These are phyloP conservation scores for Hydractinia symbiolongicarpus DNA, from an alignment of 30 jellyfish, hydroid and myxozoan genomes.

Conservation along the genomic window DNA sequence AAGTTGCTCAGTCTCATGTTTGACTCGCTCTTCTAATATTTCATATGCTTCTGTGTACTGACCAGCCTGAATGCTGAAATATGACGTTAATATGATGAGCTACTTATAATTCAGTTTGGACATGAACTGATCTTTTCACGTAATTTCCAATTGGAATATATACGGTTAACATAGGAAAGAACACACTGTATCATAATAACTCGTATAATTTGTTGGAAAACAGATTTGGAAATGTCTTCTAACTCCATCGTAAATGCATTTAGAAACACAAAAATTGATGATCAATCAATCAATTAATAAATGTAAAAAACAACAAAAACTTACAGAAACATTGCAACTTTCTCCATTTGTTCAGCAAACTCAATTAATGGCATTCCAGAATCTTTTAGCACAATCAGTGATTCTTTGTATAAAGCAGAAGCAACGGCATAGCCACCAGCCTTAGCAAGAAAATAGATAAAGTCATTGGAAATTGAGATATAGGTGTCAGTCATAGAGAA, in stretches of 20 bases:
- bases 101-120: background rate
- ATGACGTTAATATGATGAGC: background rate
- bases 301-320: conserved; percentile 5
- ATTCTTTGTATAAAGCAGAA: conserved; percentile 78
- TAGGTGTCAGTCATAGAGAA: background rate
- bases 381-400: conserved; percentile 42
- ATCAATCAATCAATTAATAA: background rate
- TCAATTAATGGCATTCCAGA: conserved; percentile 50
- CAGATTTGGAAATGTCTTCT: no score
- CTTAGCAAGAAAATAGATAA: background rate
- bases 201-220: no score
- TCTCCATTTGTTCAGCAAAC: conserved; percentile 80
- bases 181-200: no score
- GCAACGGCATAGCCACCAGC: conserved; percentile 98
- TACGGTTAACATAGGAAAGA: no score
- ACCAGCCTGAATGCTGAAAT: conserved; percentile 80
- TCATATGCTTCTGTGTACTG: conserved; percentile 64
- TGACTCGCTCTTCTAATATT: conserved; percentile 64
- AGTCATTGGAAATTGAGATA: background rate
- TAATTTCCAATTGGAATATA: no score
- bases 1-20: conserved; percentile 53
- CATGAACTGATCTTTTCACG: no score
- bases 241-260: no score
- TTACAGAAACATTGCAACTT: conserved; percentile 75
- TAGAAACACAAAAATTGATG: background rate